Conservation (phyloP, 2,113 vertebrate genomes). For the Nesoenas mayeri region DNA sequence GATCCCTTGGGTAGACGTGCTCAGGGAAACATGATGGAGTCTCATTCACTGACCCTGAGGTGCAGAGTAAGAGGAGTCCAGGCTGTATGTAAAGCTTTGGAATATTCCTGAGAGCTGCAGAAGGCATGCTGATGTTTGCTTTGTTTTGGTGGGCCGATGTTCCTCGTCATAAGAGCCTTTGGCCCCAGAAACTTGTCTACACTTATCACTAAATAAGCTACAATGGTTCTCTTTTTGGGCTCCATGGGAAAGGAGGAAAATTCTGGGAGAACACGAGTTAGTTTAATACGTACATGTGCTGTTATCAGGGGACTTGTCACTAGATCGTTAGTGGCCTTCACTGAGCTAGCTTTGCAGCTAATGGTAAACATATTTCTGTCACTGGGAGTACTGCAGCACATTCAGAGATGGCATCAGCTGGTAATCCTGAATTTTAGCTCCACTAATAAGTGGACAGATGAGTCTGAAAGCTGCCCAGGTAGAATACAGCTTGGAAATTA, state of each 20-base stretch:
- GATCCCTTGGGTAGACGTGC: neutral
- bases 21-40: neutral
- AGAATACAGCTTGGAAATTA: neutral
- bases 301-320: neutral
- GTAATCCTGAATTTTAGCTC: neutral
- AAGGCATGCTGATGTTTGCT: neutral
- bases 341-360: neutral
- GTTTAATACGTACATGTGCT: neutral
- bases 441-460: neutral
- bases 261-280: neutral
- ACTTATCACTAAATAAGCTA: neutral
- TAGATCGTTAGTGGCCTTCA: fast-evolving
- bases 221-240: neutral
- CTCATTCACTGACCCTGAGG: neutral
- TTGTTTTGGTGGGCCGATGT: neutral
- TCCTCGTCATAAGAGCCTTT: neutral
- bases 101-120: neutral
- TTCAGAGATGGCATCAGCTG: neutral
- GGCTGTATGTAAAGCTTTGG: neutral
- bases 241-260: neutral
- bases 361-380: neutral
- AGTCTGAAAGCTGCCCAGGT: neutral
- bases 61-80: neutral
- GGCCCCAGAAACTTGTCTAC: neutral
- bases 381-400: neutral